phyloP scores from a whole-genome alignment of 2,113 vertebrate species.

The Neogale vison region DNA sequence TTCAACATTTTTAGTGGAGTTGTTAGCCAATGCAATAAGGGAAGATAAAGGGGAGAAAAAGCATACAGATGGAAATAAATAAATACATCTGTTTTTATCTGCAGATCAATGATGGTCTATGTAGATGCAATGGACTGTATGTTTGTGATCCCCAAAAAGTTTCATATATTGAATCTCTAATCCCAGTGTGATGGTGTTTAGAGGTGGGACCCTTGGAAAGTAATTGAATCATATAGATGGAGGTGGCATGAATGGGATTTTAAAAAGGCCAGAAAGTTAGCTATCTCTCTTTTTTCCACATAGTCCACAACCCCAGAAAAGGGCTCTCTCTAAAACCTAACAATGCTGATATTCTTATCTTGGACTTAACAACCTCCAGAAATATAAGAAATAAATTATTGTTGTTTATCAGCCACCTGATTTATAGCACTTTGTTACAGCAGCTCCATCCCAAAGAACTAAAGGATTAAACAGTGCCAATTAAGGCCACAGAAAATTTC shows the following conservation, averaged over 20 bases:
- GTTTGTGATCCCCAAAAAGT: neutral
- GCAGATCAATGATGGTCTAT: neutral
- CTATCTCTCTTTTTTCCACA: neutral
- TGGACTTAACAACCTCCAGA: neutral
- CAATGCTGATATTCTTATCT: neutral
- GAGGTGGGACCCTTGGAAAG: neutral
- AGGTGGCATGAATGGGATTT: neutral
- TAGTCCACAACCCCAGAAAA: neutral
- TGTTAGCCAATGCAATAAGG: neutral
- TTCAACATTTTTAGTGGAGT: neutral
- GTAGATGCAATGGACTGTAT: neutral
- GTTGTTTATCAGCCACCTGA: neutral
- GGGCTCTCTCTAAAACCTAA: neutral
- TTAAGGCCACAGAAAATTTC: neutral
- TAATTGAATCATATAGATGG: neutral
- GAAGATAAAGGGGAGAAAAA: neutral
- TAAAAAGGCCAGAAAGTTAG: neutral
- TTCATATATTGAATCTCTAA: neutral
- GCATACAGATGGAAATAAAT: neutral
- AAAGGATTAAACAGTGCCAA: neutral
- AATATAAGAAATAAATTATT: neutral
- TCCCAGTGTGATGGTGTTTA: neutral
- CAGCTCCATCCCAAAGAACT: neutral
- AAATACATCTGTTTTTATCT: neutral
- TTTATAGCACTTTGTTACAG: neutral